Conservation (phyloP, 2,797 vertebrate species). For the Oryzias dopingdopingensis region DNA sequence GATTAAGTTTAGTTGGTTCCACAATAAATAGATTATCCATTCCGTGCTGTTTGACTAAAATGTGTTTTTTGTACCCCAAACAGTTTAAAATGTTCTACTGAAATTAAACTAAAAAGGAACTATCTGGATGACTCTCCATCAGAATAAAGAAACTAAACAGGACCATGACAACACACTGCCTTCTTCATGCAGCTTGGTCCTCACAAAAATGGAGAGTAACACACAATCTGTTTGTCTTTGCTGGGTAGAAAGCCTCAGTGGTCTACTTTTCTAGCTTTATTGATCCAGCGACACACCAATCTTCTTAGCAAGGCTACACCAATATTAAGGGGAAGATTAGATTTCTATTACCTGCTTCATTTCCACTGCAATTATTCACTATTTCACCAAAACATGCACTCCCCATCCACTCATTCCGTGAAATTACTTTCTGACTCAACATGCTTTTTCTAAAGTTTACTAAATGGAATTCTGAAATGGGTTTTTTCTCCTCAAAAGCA, state of each 20-base stretch:
- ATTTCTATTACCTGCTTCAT: conserved; percentile 45
- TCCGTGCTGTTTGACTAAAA: too few species aligned
- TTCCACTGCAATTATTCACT: conserved; percentile 28
- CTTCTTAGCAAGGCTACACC: conserved; percentile 28
- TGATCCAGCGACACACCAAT: conserved; percentile 51
- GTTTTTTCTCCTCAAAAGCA: too few species aligned
- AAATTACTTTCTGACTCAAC: conserved; percentile 13
- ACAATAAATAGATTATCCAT: too few species aligned
- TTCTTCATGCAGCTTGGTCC: conserved; percentile 3
- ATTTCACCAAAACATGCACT: conserved; percentile 12
- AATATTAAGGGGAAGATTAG: conserved; percentile 35
- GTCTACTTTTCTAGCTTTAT: conserved; percentile 51
- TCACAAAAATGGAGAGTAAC: background rate
- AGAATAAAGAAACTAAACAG: background rate
- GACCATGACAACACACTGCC: background rate
- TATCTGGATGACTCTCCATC: too few species aligned
- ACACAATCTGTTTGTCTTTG: background rate
- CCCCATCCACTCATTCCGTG: conserved; percentile 3
- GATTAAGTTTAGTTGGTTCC: too few species aligned
- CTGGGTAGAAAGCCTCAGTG: conserved; percentile 33
- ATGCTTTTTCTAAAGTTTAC: conserved; percentile 4
- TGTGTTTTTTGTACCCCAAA: too few species aligned
- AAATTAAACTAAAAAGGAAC: too few species aligned
- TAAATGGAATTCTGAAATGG: background rate
- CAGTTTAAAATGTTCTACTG: too few species aligned